Conservation (phyloP, 2,113 vertebrate species). For the Bujurquina vittata region DNA sequence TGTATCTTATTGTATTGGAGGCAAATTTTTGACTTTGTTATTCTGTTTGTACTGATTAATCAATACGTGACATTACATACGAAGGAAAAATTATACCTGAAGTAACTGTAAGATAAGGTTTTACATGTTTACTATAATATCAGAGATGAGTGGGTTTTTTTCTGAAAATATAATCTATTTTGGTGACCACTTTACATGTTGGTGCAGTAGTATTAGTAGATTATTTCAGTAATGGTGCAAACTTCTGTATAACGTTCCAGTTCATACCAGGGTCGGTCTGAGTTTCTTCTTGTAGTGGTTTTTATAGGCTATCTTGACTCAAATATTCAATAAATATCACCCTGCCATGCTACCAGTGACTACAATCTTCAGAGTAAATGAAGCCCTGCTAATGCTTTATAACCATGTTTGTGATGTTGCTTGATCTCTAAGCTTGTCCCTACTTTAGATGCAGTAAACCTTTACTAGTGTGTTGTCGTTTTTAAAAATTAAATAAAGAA, state of each 20-base stretch:
- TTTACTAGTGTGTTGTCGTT: conserved; percentile 1
- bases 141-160: background rate
- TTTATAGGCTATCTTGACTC: conserved; percentile 18
- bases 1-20: conserved; percentile 23
- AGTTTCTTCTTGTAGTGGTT: conserved; percentile 20
- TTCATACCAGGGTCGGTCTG: background rate
- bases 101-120: background rate
- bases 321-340: conserved; percentile 14
- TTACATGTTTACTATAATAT: background rate
- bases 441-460: conserved; percentile 3
- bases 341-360: background rate
- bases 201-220: background rate
- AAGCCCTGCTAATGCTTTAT: background rate
- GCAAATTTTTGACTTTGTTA: conserved; percentile 37
- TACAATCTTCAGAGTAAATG: conserved; percentile 5
- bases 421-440: background rate
- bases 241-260: background rate
- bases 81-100: background rate
- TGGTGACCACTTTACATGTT: background rate
- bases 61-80: background rate
- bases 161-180: background rate
- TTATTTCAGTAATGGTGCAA: conserved; percentile 32
- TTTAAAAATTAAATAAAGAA: background rate
- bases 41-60: conserved; percentile 28
- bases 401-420: background rate